Evolutionary conservation across 2,888 invertebrate genomes (phyloP), one percentile per base, ranked within the genome.

Genomic region (Phania funesta): DNA sequence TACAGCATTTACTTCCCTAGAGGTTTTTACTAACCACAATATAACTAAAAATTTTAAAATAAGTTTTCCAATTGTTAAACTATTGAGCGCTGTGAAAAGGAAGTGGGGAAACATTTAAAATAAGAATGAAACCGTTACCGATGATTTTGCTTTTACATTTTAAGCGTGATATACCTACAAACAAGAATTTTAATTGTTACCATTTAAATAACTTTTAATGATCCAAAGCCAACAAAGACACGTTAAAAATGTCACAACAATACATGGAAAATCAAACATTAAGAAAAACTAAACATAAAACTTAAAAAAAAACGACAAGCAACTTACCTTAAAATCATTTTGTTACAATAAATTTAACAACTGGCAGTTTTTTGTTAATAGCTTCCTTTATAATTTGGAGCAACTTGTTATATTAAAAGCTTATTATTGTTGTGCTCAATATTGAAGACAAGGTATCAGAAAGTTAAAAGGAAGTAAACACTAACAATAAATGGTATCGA

Each of bases 271-370:
- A 73, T 52, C 78, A 52, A 80, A 80, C 70, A 48, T 26, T n/a
- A 54, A 41, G 38, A 44, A 54, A 26, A 41, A 52, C 0, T 22
- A 44, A 26, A 32, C 52, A 41, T 0, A 8, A 26, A 29, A 56
- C 20, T 44, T 16, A 44, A 52, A 32, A 32, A 35, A 44, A 62
- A 54, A 29, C n/a, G 9, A 29, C 44, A 46, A 46, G 24, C 41
- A 79, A 86, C 89, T 86, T 86, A 89, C 89, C 89, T 89, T 86
- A 89, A 86, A 85, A 89, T 89, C 89, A 89, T 89, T 86, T 87
- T 89, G 86, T 86, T 85, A 84, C 85, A 85, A 85, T 85, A 86
- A 84, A 84, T 85, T 85, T 84, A 86, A 67, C 80, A 73, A 71
- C 46, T 84, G 82, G 79, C 74, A 80, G 77, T 79, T 56, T 44